These are phyloP conservation scores for Ormia ochracea DNA, from an alignment of 2,888 invertebrate genomes.

Conservation along the genomic window DNA sequence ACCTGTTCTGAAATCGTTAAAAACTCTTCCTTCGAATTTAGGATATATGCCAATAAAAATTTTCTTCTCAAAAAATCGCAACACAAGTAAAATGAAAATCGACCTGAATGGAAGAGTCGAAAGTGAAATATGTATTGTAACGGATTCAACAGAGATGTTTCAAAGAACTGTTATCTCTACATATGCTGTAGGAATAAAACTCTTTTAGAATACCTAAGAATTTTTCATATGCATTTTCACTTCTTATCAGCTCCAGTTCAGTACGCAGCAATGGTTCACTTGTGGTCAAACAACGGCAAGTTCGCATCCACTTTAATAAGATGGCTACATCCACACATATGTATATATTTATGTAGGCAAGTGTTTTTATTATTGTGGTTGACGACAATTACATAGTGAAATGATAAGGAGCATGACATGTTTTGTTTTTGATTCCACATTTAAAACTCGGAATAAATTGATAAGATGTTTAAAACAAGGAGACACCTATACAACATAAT, in stretches of 20 bases:
- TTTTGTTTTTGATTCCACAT: slow-evolving; percentile 18
- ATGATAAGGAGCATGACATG: slow-evolving; percentile 34
- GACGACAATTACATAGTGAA: not conserved
- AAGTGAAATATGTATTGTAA: too few relatives aligned
- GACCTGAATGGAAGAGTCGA: too few relatives aligned
- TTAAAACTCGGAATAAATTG: not conserved
- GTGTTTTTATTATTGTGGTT: slow-evolving; percentile 26
- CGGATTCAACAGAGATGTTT: too few relatives aligned
- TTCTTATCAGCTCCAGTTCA: slow-evolving; percentile 25
- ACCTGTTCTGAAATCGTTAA: too few relatives aligned
- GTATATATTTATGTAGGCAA: not conserved
- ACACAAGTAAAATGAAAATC: too few relatives aligned
- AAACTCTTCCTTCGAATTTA: too few relatives aligned
- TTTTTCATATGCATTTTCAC: not conserved
- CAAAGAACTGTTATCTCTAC: too few relatives aligned
- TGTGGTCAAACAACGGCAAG: too few relatives aligned
- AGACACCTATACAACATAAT: not conserved
- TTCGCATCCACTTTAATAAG: not conserved
- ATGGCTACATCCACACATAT: not conserved
- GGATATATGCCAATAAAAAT: too few relatives aligned
- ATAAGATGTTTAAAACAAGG: slow-evolving; percentile 33
- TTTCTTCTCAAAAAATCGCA: too few relatives aligned
- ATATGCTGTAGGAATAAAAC: too few relatives aligned
- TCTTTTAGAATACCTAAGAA: too few relatives aligned
- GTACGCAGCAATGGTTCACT: not conserved